Evolutionary conservation across 2,113 vertebrate genomes (phyloP).

Genomic region (Malurus alboscapulatus): DNA sequence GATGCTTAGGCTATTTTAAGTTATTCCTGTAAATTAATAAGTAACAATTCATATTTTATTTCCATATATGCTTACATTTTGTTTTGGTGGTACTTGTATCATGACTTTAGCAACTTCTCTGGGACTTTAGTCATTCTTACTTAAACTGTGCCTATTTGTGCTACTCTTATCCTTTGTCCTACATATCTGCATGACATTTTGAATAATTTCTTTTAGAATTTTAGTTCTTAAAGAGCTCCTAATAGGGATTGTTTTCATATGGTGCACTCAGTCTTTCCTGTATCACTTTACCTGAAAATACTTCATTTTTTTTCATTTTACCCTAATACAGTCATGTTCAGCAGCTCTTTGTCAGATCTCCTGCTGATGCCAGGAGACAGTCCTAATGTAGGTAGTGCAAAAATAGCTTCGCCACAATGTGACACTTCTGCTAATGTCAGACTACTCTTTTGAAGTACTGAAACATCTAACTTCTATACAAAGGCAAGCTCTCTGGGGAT

Average conservation of each 20-base stretch:
- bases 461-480: background rate
- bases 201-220: background rate
- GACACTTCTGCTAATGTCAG: constrained; percentile 14
- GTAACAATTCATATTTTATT: background rate
- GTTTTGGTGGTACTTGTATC: background rate
- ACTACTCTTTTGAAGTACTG: constrained; percentile 3
- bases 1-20: background rate
- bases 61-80: background rate
- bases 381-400: background rate
- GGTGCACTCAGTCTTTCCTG: background rate
- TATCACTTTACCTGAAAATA: background rate
- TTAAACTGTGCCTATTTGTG: background rate
- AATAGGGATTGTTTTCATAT: background rate
- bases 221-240: background rate
- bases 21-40: background rate
- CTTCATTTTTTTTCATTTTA: background rate
- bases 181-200: background rate
- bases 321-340: background rate
- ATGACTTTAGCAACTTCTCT: background rate
- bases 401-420: constrained; percentile 16
- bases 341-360: background rate
- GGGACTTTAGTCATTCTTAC: background rate
- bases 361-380: background rate
- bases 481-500: background rate
- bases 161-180: background rate